Evolutionary conservation across 2,797 vertebrate species (phyloP).

Genomic region (Silurus aristotelis): DNA sequence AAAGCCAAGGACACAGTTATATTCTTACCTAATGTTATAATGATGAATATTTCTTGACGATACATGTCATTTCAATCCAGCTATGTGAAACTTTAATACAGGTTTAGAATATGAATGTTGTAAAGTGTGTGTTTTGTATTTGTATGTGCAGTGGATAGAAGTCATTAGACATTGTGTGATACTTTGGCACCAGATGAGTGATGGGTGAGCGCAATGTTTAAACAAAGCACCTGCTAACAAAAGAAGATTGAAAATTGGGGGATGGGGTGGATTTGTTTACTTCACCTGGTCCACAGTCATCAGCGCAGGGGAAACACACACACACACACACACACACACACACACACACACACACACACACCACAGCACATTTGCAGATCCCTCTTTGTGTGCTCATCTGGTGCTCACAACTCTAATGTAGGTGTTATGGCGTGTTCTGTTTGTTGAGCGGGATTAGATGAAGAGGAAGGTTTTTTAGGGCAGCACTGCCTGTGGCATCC

Average conservation of each 20-base stretch:
- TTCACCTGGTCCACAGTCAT: conserved; percentile 44
- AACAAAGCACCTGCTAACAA: conserved; percentile 46
- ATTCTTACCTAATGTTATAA: neutral
- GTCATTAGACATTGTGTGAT: neutral
- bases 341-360: too few species aligned
- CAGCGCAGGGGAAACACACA: neutral
- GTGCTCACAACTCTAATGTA: conserved; percentile 33
- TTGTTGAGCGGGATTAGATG: conserved; percentile 39
- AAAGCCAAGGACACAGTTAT: neutral
- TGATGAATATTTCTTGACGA: neutral
- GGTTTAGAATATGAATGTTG: neutral
- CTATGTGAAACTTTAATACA: neutral
- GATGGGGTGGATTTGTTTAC: conserved; percentile 49
- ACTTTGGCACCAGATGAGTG: conserved; percentile 10
- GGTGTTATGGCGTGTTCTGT: conserved; percentile 29
- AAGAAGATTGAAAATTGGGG: conserved; percentile 24
- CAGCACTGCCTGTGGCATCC: conserved; percentile 4
- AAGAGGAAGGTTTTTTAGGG: neutral
- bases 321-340: too few species aligned
- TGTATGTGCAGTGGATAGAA: neutral
- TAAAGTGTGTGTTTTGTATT: neutral
- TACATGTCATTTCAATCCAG: neutral
- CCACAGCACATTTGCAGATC: conserved; percentile 1
- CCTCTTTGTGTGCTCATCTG: conserved; percentile 28
- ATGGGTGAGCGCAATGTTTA: conserved; percentile 26